Base-by-base conservation (phyloP, 2,113 vertebrate genomes). In the Microcebus murinus region DNA sequence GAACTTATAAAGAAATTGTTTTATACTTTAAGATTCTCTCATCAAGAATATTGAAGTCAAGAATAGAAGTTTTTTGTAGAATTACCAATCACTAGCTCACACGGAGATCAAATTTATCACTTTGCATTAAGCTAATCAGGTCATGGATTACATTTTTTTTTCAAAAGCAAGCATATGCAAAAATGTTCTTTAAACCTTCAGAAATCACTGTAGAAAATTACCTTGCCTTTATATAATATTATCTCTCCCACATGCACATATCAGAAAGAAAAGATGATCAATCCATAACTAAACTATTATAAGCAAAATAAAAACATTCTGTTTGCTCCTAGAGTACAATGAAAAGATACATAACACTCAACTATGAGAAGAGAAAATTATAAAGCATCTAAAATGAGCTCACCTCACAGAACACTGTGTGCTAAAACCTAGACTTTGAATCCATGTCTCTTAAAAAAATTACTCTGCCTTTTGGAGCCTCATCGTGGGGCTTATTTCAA, bases 281-380 rank as follows among this genome's bases (percentile, higher is more conserved):
- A 91, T 94, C 88, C 39, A 96, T 96, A 97, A 97, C 97, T 96
- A 98, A 98, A 96, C 93, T 97, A 98, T 93, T 55, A 98, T 89
- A 42, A 97, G 71, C 59, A 94, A 98, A 29, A 59, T 95, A 76
- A 95, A 98, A 97, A 97, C 71, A 96, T 97, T 98, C 94, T 97
- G 97, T 93, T 97, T 98, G 86, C 68, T 98, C 93, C 91, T 97
- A 93, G 94, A 95, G 89, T 84, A 97, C 63, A 88, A 95, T 74
- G 89, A 92, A 97, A 95, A 25, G 80, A 92, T 61, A 34, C 7
- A 4, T 90, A 81, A 81, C 25, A 73, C 39, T 82, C 34, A 93
- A 90, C 42, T 52, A 83, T 31, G 52, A 42, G 20, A 94, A 94
- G 65, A 96, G 90, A 97, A 97, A 96, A 96, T 83, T 92, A 77